These are phyloP conservation scores for Nomada goodeniana DNA, from an alignment of 2,888 invertebrate genomes.

Conservation along the genomic window DNA sequence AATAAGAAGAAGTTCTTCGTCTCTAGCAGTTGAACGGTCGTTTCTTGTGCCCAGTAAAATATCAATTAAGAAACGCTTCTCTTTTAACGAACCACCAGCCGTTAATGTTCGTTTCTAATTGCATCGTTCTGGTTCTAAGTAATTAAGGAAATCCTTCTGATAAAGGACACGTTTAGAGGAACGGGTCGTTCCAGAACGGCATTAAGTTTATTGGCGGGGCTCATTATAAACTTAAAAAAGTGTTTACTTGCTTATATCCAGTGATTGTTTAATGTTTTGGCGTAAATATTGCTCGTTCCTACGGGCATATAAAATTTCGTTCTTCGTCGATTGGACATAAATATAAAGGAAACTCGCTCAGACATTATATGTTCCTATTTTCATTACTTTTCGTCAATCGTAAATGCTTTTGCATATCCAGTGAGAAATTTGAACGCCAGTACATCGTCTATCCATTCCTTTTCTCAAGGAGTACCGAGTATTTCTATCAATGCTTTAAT, in stretches of 20 bases:
- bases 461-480: too few relatives aligned
- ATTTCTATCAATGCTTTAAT: too few relatives aligned
- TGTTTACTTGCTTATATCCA: background rate
- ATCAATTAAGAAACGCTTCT: constrained; percentile 23
- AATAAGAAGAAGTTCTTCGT: background rate
- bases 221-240: background rate
- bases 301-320: background rate
- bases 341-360: too few relatives aligned
- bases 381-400: too few relatives aligned
- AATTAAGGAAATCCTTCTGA: constrained; percentile 47
- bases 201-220: constrained; percentile 1
- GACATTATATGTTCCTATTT: too few relatives aligned
- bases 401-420: too few relatives aligned
- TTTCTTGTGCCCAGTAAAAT: constrained; percentile 9
- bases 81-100: constrained; percentile 31
- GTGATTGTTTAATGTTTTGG: constrained; percentile 36
- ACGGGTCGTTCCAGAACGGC: background rate
- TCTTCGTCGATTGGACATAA: background rate
- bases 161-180: constrained; percentile 32
- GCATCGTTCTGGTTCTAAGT: constrained; percentile 33
- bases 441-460: too few relatives aligned
- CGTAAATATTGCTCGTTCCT: constrained; percentile 7
- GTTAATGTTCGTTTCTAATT: constrained; percentile 38
- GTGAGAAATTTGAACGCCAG: too few relatives aligned
- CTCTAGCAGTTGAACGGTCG: background rate